Percentiles rank a stretch among this genome's conserved stretches.
Conservation (phyloP, 2,797 vertebrate species). For the Lindbergichthys nudifrons region DNA sequence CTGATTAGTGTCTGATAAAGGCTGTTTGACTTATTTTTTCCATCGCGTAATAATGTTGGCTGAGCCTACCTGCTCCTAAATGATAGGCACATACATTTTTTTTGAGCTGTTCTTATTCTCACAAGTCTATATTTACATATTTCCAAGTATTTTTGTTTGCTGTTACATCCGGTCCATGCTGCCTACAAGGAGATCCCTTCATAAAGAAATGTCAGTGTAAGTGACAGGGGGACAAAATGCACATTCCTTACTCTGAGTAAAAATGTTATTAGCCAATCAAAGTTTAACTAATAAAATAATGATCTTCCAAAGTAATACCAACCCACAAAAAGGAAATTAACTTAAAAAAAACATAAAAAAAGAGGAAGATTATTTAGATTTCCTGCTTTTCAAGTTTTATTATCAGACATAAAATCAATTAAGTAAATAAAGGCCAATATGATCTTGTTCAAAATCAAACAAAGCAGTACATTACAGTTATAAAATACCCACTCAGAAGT, state of each 20-base stretch:
- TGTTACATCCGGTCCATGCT: neutral
- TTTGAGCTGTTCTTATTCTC: neutral
- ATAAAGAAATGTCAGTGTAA: neutral
- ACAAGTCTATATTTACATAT: neutral
- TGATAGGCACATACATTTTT: neutral
- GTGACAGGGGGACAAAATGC: neutral
- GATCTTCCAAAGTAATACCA: neutral
- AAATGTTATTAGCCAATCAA: neutral
- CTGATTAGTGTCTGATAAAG: conserved; percentile 40
- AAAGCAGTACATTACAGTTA: neutral
- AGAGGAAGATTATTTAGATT: neutral
- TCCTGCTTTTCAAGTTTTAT: neutral
- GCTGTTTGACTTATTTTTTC: conserved; percentile 26
- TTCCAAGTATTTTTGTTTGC: neutral
- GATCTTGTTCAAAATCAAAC: neutral
- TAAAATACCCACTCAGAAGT: neutral
- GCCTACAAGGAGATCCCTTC: neutral
- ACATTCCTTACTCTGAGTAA: neutral
- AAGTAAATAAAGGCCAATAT: neutral
- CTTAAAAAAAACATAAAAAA: neutral
- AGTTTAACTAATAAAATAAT: neutral
- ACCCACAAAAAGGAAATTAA: neutral
- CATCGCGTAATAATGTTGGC: conserved; percentile 8
- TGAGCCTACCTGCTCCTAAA: neutral
- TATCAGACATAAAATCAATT: neutral